phyloP scores from a whole-genome alignment of 2,113 vertebrate genomes.

The Corynorhinus townsendii region DNA sequence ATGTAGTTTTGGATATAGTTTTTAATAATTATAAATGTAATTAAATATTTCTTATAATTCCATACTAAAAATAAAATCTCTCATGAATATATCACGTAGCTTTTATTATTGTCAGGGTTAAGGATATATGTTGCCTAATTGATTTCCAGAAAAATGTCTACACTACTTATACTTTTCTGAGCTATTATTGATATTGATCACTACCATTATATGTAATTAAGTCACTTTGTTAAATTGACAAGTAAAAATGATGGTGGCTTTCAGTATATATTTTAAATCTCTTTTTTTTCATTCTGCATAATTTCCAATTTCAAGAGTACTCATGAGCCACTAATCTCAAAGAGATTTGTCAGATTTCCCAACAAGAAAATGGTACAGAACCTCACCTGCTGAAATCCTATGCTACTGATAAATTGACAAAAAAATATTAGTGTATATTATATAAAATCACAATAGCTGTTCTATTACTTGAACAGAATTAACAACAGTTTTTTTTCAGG shows the following conservation, averaged over 20 bases:
- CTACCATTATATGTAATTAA: not conserved
- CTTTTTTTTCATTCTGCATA: not conserved
- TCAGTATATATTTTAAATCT: not conserved
- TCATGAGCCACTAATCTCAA: not conserved
- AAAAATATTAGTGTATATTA: not conserved
- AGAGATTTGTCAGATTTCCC: not conserved
- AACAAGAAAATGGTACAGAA: not conserved
- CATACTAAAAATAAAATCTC: not conserved
- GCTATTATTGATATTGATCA: not conserved
- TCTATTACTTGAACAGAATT: not conserved
- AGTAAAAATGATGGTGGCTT: not conserved
- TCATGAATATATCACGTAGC: not conserved
- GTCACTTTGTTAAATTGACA: not conserved
- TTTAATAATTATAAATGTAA: not conserved
- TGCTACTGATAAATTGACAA: not conserved
- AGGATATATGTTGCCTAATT: not conserved
- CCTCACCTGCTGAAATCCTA: not conserved
- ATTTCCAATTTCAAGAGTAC: not conserved
- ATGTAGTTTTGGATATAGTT: not conserved
- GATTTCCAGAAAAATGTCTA: not conserved
- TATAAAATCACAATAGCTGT: not conserved
- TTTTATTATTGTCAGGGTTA: not conserved
- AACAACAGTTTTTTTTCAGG: not conserved
- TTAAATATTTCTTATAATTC: not conserved
- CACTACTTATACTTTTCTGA: not conserved